Percentiles rank a stretch among this genome's conserved stretches.
These are phyloP conservation scores for Danio aesculapii DNA, from an alignment of 2,797 vertebrate genomes.

Conservation along the genomic window DNA sequence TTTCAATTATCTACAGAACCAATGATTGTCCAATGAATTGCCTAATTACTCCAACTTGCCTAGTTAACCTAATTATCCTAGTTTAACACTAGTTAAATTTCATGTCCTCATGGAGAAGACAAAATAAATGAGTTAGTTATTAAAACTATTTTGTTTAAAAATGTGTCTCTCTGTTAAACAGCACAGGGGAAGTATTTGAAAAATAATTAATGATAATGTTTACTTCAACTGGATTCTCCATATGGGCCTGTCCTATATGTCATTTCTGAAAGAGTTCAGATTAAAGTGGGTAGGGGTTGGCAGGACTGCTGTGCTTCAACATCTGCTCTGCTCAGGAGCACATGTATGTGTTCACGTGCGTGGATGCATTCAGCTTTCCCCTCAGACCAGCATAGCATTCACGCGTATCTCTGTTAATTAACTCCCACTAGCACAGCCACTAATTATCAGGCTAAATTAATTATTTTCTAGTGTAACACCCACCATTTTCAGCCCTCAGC, in stretches of 20 bases:
- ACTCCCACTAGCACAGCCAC: constrained; percentile 6
- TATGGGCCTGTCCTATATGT: not conserved
- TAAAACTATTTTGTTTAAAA: too few relatives aligned
- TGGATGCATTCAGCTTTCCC: not conserved
- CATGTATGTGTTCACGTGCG: not conserved
- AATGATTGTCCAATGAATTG: too few relatives aligned
- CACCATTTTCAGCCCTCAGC: not conserved
- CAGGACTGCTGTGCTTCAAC: constrained; percentile 19
- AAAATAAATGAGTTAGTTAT: too few relatives aligned
- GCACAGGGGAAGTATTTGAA: too few relatives aligned
- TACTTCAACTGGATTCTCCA: not conserved
- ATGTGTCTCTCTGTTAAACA: too few relatives aligned
- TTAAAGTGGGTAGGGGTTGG: not conserved
- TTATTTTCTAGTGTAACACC: constrained; percentile 6
- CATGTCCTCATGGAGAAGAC: too few relatives aligned
- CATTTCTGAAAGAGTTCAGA: not conserved
- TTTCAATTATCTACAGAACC: too few relatives aligned
- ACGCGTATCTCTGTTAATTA: constrained; percentile 26
- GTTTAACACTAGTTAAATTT: too few relatives aligned
- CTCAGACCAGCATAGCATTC: constrained; percentile 8
- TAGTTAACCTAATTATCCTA: too few relatives aligned
- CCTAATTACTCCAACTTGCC: too few relatives aligned
- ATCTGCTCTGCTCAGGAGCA: constrained; percentile 5
- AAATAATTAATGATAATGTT: too few relatives aligned
- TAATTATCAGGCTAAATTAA: constrained; percentile 25